Base-by-base conservation (phyloP, 2,113 vertebrate species). In the Dicentrarchus labrax region DNA sequence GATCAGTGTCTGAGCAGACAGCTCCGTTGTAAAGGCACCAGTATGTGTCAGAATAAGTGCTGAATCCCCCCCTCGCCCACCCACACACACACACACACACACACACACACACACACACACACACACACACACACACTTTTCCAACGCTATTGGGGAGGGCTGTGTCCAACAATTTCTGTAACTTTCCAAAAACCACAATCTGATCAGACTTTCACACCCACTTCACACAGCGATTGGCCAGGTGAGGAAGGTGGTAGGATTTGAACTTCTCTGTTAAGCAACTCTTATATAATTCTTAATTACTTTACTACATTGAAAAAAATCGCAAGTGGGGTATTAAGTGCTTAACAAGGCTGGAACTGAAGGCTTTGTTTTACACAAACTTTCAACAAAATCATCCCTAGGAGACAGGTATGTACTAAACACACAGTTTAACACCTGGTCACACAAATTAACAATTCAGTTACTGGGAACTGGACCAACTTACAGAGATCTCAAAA, bases 361-460 rank as follows among this genome's bases (percentile, higher is more conserved):
- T 78, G 10, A 43, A 7, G 4, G 51, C 22, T 76, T 62, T 38
- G 4, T 48, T 67, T 66, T 50, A 15, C 6, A 17, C 8, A 65
- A 21, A 67, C 9, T 19, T 45, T 53, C 5, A 53, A 47, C 8
- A 11, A 76, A 51, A 61, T 54, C 21, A 72, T 69, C 47, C 54
- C 54, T n/a, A 21, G 11, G 54, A 80, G 72, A 45, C 62, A 50
- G 8, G 36, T 39, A 8, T 21, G 64, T 47, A 68, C 12, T 30
- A 10, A 61, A 72, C 45, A 39, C 13, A 60, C 5, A 76, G 13
- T 72, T 80, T 21, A 80, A 70, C 38, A 64, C n/a, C 17, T 60
- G 60, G 41, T 56, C 3, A 53, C 11, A 65, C 21, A 10, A 9
- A 69, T 60, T 54, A 61, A 59, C 48, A 38, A 21, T 38, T 64